Evolutionary conservation across 2,888 invertebrate species (phyloP), one percentile per base, ranked within the genome.

Genomic region (Ectemnius continuus): DNA sequence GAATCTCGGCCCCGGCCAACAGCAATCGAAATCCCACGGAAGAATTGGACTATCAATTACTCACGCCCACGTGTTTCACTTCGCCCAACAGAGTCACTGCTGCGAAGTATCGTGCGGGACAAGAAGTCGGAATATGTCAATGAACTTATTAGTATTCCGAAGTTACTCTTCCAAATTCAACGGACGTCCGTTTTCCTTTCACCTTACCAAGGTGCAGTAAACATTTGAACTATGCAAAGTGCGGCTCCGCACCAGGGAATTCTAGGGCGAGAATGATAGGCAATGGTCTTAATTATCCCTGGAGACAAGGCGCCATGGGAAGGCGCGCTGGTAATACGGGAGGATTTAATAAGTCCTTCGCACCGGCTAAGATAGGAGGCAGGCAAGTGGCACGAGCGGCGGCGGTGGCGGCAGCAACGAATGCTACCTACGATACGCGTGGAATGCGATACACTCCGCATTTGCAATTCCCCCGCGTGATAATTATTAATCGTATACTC

Each of bases 31-130:
- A 66, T 74, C 66, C 74, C 63, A 60, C 45, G 56, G 58, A 73
- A 72, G 75, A 83, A 83, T 81, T 75, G 77, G 70, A 83, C 83
- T 79, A 83, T 82, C 79, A 78, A 81, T 83, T 82, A 73, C 63
- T 56, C 62, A 20, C 47, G 14, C 45, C 60, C 36, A 47, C 45
- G 46, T 59, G 36, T 36, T 36, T 36, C 36, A 36, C 36, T 36
- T 6, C 36, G 36, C 0, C 36, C 36, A 11, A 36, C 8, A 36
- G 8, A 36, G 36, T 36, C 36, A 36, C 36, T 11, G 36, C 36
- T 36, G 36, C 36, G 36, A 6, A 0, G 36, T 36, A 36, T 36
- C 11, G 11, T 36, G 6, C 36, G 36, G 36, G 36, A 36, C 36
- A 11, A 36, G 36, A 36, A 6, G 5, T 36, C 36, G 36, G 4